phyloP scores from a whole-genome alignment of 2,888 invertebrate genomes.

The Habroteleia sp. region DNA sequence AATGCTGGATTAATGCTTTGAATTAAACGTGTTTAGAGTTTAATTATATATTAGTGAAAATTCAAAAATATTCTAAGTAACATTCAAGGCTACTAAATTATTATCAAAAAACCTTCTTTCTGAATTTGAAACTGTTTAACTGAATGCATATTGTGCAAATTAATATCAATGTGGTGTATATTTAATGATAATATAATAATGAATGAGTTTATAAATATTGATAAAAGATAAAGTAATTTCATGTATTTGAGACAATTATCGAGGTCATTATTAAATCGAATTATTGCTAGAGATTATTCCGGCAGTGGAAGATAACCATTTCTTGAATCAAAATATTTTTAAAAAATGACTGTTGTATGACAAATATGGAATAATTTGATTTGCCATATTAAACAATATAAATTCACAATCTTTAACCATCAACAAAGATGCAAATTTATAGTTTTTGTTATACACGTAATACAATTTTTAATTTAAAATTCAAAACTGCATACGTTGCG shows the following conservation, averaged over 20 bases:
- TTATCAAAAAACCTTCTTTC: background rate
- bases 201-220: slow-evolving; percentile 14
- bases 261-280: slow-evolving; percentile 8
- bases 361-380: background rate
- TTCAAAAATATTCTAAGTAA: too few relatives aligned
- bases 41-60: too few relatives aligned
- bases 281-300: background rate
- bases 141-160: background rate
- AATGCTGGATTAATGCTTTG: too few relatives aligned
- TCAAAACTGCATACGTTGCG: too few relatives aligned
- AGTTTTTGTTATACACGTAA: too few relatives aligned
- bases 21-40: too few relatives aligned
- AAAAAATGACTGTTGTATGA: background rate
- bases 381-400: background rate
- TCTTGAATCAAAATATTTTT: background rate
- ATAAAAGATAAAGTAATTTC: slow-evolving; percentile 21
- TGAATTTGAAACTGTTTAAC: background rate
- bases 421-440: too few relatives aligned
- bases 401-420: too few relatives aligned
- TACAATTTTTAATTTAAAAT: too few relatives aligned
- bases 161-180: background rate
- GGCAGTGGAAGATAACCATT: background rate
- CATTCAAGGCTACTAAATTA: background rate
- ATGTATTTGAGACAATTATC: slow-evolving; percentile 7
- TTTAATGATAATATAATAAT: slow-evolving; percentile 18